Evolutionary conservation across 2,797 vertebrate genomes (phyloP).

Genomic region (Mallotus villosus): DNA sequence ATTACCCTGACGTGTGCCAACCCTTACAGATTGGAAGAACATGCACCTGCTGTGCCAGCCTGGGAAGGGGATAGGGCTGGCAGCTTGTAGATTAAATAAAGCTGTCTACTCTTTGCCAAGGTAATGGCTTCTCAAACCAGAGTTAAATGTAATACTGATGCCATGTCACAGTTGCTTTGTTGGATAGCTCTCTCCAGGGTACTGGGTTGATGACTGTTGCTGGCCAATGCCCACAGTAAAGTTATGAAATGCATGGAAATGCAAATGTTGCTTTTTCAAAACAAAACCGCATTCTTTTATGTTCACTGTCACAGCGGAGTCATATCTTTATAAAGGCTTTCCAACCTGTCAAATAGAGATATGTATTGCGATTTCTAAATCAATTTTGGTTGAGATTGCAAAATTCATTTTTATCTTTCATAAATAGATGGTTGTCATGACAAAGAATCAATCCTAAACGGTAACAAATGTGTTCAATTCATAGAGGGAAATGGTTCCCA

Average conservation of each 20-base stretch:
- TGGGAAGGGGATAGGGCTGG: constrained; percentile 62
- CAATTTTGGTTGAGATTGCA: constrained; percentile 62
- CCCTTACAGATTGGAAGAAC: constrained; percentile 66
- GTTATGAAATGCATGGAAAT: constrained; percentile 28
- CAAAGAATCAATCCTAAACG: constrained; percentile 71
- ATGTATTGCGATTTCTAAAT: constrained; percentile 47
- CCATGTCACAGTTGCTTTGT: constrained; percentile 64
- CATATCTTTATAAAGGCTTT: constrained; percentile 38
- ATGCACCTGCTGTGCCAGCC: constrained; percentile 68
- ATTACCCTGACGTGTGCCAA: constrained; percentile 60
- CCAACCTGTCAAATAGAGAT: constrained; percentile 48
- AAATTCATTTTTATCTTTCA: constrained; percentile 50
- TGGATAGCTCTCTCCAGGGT: constrained; percentile 47
- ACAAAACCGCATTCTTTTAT: constrained; percentile 16
- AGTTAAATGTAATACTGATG: constrained; percentile 71
- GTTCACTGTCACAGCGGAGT: constrained; percentile 8
- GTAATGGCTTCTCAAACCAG: constrained; percentile 72
- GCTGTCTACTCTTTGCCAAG: constrained; percentile 71
- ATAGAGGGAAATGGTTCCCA: constrained; percentile 66
- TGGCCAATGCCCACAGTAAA: constrained; percentile 7
- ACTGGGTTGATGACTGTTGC: constrained; percentile 32
- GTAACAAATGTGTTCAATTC: constrained; percentile 72
- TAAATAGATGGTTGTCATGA: constrained; percentile 63
- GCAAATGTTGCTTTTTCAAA: constrained; percentile 27
- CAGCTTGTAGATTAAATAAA: constrained; percentile 77